Evolutionary conservation across 30 jellyfish, hydroid and myxozoan genomes (phyloP).

Genomic region (Pelagia noctiluca): DNA sequence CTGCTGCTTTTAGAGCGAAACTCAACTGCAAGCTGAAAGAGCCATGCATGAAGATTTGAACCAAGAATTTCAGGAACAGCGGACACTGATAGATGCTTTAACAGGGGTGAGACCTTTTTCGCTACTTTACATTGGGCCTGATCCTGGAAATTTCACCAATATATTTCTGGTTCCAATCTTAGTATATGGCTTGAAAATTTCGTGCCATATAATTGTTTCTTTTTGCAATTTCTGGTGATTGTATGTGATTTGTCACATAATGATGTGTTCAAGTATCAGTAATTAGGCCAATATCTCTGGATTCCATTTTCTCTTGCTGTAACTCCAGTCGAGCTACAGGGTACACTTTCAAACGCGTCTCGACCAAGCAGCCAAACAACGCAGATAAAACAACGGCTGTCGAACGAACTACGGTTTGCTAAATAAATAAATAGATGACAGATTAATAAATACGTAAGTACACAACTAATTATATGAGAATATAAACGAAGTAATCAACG

Average conservation of each 20-base stretch:
- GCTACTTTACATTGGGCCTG: not conserved
- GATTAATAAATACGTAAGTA: too few relatives aligned
- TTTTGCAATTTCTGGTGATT: not conserved
- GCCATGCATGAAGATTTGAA: slow-evolving; percentile 45
- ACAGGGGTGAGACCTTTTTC: slow-evolving; percentile 65
- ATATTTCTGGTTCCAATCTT: not conserved
- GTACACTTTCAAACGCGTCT: too few relatives aligned
- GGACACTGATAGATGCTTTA: slow-evolving; percentile 84
- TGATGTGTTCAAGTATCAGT: not conserved
- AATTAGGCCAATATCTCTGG: not conserved
- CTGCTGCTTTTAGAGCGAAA: slow-evolving; percentile 36
- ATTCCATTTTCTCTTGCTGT: too few relatives aligned
- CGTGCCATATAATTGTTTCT: not conserved
- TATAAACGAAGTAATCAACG: too few relatives aligned
- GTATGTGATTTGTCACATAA: not conserved
- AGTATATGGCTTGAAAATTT: not conserved
- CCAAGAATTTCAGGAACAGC: slow-evolving; percentile 83
- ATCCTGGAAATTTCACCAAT: not conserved
- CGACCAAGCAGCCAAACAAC: too few relatives aligned
- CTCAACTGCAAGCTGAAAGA: slow-evolving; percentile 75
- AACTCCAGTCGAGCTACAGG: too few relatives aligned
- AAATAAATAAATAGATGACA: too few relatives aligned
- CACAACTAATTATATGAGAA: too few relatives aligned
- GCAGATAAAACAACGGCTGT: too few relatives aligned
- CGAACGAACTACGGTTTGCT: too few relatives aligned